phyloP scores from a whole-genome alignment of 2,113 vertebrate genomes.

The Psittacula cyanocephala region DNA sequence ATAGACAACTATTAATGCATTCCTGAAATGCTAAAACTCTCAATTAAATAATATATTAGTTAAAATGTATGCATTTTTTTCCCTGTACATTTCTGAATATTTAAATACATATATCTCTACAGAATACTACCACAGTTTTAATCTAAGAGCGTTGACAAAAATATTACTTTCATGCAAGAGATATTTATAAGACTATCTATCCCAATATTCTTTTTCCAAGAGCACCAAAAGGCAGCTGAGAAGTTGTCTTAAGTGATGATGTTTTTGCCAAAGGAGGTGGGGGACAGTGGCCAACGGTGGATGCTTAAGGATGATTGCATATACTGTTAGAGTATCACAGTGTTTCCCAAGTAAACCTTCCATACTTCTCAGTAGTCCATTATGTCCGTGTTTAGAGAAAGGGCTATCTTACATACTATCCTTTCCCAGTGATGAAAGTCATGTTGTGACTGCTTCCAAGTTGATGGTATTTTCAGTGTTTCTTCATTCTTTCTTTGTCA shows the following conservation, averaged over 20 bases:
- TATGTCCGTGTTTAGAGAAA: not conserved
- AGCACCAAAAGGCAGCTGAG: not conserved
- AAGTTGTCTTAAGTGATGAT: not conserved
- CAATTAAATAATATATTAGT: not conserved
- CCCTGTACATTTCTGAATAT: not conserved
- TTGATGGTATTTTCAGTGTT: not conserved
- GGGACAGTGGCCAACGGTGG: not conserved
- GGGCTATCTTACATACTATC: not conserved
- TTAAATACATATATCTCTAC: not conserved
- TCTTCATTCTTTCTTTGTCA: not conserved
- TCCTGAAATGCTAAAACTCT: not conserved
- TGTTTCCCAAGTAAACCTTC: not conserved
- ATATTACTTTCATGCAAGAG: not conserved
- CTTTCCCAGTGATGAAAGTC: not conserved
- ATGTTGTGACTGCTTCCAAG: not conserved
- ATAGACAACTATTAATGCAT: not conserved
- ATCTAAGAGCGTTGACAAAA: not conserved
- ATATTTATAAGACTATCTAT: not conserved
- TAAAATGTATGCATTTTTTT: not conserved
- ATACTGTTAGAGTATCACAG: not conserved
- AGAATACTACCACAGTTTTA: not conserved
- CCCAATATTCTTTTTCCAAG: not conserved
- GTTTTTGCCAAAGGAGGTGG: not conserved
- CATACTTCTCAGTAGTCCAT: not conserved
- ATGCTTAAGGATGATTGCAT: not conserved